Base-by-base conservation (phyloP, 1,140 invertebrate genomes). In the Panagrolaimus sp. region DNA sequence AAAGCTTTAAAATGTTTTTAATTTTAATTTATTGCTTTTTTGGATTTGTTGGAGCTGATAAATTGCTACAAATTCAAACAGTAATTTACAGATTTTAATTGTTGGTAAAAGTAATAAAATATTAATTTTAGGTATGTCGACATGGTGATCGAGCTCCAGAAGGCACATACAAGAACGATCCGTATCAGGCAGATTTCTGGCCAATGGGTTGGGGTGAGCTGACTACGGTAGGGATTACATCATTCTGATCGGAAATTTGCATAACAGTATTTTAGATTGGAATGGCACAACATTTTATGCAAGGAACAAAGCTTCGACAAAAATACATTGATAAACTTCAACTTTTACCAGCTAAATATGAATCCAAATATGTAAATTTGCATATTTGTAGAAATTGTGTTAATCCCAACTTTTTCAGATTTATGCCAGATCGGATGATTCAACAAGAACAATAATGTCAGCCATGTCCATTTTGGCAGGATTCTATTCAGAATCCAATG, bases 401-500 rank as follows among this genome's bases (percentile, higher is more conserved):
- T 7, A 38, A 38, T 38, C 7, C 32, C 32, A 38, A 4, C 7
- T 7, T 38, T 38, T 38, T 38, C 15, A 70, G 15, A 71, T 71
- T 43, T 24, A 58, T 26, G 69, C 70, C 15, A 44, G 67, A 24
- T 38, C 21, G 14, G 70, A 68, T 14, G 69, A 71, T 58, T 9
- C 55, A 14, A 67, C 71, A 43, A 15, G 69, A 28, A 71, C 69
- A 9, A 28, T 71, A 9, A 48, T 69, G 45, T 55, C 46, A 17
- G 69, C 69, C 10, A 55, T 55, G 24, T 43, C 65, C 10, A 58
- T 71, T 26, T 17, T 71, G 0, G 66, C 43, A 15, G 69, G 65
- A 21, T 71, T 71, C 44, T 71, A 71, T 62, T 21, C 28, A 17
- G 43, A 43, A 14, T 69, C 69, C 3, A 58, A 69, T 15, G 63